Conservation (phyloP, 2,113 vertebrate genomes). For the Lipophrys pholis region DNA sequence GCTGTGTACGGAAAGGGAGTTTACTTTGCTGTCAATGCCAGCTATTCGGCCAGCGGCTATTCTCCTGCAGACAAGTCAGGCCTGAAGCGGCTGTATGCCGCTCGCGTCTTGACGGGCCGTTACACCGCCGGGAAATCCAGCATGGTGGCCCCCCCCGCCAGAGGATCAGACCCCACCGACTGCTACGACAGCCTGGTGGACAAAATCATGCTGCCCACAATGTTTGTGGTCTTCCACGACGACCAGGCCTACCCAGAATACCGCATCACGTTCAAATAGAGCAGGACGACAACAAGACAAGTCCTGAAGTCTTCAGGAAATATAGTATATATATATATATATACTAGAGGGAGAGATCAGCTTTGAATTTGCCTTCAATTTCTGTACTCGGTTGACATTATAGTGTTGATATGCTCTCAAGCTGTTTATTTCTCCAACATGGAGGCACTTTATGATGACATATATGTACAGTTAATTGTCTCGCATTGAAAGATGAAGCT, state of each 20-base stretch:
- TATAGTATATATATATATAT: too few species aligned
- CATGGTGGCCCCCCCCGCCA: constrained; percentile 65
- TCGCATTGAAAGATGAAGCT: too few species aligned
- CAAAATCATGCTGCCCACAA: constrained; percentile 61
- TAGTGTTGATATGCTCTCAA: too few species aligned
- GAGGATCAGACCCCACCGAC: constrained; percentile 61
- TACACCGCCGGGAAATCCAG: constrained; percentile 36
- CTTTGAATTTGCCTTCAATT: too few species aligned
- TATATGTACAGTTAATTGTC: too few species aligned
- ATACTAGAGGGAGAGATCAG: too few species aligned
- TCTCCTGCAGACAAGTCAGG: constrained; percentile 56
- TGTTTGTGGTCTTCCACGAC: constrained; percentile 85
- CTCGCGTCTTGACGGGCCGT: constrained; percentile 76
- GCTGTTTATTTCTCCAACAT: too few species aligned
- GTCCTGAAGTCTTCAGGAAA: too few species aligned
- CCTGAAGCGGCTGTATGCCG: constrained; percentile 75
- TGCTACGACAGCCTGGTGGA: constrained; percentile 81
- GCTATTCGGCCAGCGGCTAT: constrained; percentile 62
- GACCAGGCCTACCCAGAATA: constrained; percentile 85
- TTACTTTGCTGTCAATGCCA: constrained; percentile 81
- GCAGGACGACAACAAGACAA: too few species aligned
- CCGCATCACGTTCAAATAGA: constrained; percentile 82
- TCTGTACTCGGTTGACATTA: too few species aligned
- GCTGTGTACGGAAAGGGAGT: constrained; percentile 64
- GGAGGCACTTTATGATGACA: too few species aligned